These are phyloP conservation scores for Calidris pygmaea DNA, from an alignment of 2,113 vertebrate genomes.

Conservation along the genomic window DNA sequence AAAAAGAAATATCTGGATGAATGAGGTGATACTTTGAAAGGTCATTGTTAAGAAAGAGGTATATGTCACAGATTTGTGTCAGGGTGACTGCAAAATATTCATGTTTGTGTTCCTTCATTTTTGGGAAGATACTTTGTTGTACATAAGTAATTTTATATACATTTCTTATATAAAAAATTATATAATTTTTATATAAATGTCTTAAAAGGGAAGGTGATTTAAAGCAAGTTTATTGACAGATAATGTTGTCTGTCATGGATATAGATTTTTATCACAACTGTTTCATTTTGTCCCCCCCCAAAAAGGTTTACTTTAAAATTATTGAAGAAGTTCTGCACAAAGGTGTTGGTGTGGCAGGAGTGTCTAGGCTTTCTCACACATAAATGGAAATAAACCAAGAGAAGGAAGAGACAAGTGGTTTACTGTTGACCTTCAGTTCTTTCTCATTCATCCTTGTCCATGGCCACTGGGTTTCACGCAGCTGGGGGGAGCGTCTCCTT, in stretches of 20 bases:
- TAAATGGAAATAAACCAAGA: neutral
- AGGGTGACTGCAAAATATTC: neutral
- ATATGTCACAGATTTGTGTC: neutral
- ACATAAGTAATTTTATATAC: neutral
- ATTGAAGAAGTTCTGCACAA: neutral
- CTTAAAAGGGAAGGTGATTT: neutral
- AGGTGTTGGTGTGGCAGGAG: neutral
- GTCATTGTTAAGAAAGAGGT: neutral
- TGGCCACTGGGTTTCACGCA: neutral
- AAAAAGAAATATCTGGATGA: neutral
- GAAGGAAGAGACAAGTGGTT: neutral
- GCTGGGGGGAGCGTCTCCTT: neutral
- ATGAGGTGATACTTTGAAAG: neutral
- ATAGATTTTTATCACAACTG: neutral
- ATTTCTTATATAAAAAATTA: neutral
- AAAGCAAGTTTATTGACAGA: neutral
- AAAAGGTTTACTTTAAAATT: neutral
- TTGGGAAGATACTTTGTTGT: neutral
- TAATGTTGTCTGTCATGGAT: neutral
- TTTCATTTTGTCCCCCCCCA: neutral
- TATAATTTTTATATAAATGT: neutral
- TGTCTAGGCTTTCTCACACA: neutral
- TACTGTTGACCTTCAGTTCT: neutral
- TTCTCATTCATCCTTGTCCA: neutral
- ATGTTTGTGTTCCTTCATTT: neutral